These are phyloP conservation scores for Syrphus vitripennis DNA, from an alignment of 2,888 invertebrate species.

Conservation along the genomic window DNA sequence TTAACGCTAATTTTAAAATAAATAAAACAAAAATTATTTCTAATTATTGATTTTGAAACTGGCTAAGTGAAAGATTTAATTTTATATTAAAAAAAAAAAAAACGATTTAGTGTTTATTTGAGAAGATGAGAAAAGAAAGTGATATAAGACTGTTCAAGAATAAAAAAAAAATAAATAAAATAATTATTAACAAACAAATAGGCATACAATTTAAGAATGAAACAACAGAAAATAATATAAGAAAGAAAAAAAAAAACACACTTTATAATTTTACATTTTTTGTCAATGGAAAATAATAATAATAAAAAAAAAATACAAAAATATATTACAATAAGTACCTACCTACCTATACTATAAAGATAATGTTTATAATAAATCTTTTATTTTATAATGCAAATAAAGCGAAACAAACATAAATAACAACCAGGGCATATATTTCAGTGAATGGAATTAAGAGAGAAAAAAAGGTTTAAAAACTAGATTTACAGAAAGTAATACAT, in stretches of 20 bases:
- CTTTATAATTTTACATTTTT: slow-evolving; percentile 68
- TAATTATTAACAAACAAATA: slow-evolving; percentile 33
- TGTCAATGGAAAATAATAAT: slow-evolving; percentile 43
- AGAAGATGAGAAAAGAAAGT: slow-evolving; percentile 62
- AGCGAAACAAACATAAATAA: slow-evolving; percentile 47
- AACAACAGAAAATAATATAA: not conserved
- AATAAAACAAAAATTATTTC: not conserved
- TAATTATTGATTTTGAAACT: slow-evolving; percentile 41
- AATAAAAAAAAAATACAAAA: slow-evolving; percentile 39
- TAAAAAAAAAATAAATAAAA: slow-evolving; percentile 47
- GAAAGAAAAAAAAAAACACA: slow-evolving; percentile 15
- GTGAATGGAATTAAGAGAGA: slow-evolving; percentile 49
- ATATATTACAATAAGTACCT: slow-evolving; percentile 69
- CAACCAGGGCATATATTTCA: slow-evolving; percentile 58
- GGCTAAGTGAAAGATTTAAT: slow-evolving; percentile 8
- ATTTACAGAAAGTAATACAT: slow-evolving; percentile 37
- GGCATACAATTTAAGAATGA: slow-evolving; percentile 41
- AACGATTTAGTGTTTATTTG: slow-evolving; percentile 54
- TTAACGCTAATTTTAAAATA: not conserved
- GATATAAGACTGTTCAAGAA: slow-evolving; percentile 70
- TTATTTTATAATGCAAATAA: slow-evolving; percentile 58
- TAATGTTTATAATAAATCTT: slow-evolving; percentile 72
- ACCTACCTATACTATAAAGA: slow-evolving; percentile 64
- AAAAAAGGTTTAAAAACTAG: slow-evolving; percentile 10
- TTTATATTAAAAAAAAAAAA: slow-evolving; percentile 1